phyloP scores from a whole-genome alignment of 2,113 vertebrate species.

The Rhombomys opimus region DNA sequence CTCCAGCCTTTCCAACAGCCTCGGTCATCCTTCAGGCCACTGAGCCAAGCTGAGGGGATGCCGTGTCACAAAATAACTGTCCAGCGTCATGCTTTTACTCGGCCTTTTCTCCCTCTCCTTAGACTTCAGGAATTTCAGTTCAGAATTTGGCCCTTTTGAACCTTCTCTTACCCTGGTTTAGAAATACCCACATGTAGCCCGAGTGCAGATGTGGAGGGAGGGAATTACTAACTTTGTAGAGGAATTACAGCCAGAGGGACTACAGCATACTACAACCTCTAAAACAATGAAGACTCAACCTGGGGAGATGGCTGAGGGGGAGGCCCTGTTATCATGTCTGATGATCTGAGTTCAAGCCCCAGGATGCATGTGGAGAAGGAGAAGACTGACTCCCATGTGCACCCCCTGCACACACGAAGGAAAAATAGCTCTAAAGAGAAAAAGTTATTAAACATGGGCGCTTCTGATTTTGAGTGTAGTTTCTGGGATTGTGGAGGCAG shows the following conservation, averaged over 20 bases:
- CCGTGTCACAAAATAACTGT: neutral
- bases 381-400: neutral
- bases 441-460: neutral
- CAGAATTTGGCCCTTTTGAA: neutral
- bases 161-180: neutral
- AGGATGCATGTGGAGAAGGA: neutral
- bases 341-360: neutral
- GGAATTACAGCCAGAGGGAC: neutral
- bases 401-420: neutral
- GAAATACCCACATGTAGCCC: neutral
- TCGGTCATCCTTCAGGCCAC: rapidly evolving
- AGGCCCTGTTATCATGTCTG: neutral
- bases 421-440: neutral
- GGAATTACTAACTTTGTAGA: neutral
- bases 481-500: neutral
- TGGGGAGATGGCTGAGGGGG: neutral
- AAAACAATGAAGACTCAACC: neutral
- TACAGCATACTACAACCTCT: rapidly evolving
- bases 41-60: neutral
- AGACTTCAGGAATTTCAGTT: neutral
- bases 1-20: neutral
- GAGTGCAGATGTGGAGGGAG: neutral
- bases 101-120: neutral
- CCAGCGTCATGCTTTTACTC: neutral
- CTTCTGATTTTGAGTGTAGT: neutral